phyloP scores from a whole-genome alignment of 2,113 vertebrate genomes.

The Anthoscopus minutus region DNA sequence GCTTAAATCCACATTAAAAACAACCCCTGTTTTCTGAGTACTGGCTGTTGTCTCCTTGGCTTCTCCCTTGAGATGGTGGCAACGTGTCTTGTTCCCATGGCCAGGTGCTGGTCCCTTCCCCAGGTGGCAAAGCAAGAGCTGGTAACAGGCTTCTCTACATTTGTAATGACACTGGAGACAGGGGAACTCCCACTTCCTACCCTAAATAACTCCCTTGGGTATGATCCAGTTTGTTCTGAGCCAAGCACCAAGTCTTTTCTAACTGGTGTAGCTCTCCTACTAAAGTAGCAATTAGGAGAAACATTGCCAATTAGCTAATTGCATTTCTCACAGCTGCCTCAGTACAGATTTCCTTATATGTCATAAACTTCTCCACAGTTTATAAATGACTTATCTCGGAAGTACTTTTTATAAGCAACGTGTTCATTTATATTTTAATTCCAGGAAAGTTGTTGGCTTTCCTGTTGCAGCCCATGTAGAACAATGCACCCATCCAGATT shows the following conservation, averaged over 20 bases:
- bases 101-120: neutral
- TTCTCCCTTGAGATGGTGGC: neutral
- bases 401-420: constrained; percentile 10
- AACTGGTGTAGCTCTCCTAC: neutral
- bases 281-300: constrained; percentile 9
- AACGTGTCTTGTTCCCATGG: neutral
- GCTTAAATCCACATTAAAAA: neutral
- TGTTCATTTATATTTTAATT: constrained; percentile 36
- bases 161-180: neutral
- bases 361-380: neutral
- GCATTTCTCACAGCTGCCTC: constrained; percentile 21
- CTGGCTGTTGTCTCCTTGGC: neutral
- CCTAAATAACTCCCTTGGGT: neutral
- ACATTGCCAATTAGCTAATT: constrained; percentile 45
- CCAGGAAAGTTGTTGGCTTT: constrained; percentile 50
- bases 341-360: constrained; percentile 44
- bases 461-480: neutral
- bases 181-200: constrained; percentile 13
- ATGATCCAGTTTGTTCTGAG: neutral
- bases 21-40: neutral
- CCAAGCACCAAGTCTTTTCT: neutral
- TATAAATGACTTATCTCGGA: constrained; percentile 10
- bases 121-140: neutral
- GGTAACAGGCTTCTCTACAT: neutral
- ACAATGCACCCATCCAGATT: constrained; percentile 24